phyloP scores from a whole-genome alignment of 2,797 vertebrate genomes.

The Crocodylus rhombifer region DNA sequence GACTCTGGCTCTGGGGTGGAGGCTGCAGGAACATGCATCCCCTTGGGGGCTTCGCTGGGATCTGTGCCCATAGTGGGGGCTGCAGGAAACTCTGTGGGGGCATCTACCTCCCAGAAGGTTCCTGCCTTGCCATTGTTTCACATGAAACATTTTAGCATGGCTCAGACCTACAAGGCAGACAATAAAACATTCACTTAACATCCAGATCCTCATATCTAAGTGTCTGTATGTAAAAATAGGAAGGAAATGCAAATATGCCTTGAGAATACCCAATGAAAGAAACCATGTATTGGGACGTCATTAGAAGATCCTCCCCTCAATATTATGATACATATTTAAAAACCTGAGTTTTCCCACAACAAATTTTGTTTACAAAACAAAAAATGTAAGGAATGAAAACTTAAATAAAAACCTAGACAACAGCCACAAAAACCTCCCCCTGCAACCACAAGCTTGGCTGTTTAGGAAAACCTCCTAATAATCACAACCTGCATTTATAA shows the following conservation, averaged over 20 bases:
- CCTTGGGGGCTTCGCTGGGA: too few species aligned
- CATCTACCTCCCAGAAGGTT: too few species aligned
- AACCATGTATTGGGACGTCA: not conserved
- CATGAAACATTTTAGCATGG: not conserved
- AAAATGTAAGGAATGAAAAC: not conserved
- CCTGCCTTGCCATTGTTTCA: not conserved
- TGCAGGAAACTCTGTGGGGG: too few species aligned
- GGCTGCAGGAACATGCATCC: too few species aligned
- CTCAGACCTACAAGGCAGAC: not conserved
- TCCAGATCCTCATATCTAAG: not conserved
- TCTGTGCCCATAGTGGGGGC: too few species aligned
- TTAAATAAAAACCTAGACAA: too few species aligned
- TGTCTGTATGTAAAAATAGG: not conserved
- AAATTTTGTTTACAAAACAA: not conserved
- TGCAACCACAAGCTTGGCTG: not conserved
- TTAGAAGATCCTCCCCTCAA: not conserved
- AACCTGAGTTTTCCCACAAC: not conserved
- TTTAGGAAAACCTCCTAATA: not conserved
- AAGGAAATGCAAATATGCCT: not conserved
- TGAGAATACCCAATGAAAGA: not conserved
- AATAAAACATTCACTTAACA: not conserved
- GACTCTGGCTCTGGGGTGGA: too few species aligned
- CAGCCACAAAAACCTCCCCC: too few species aligned
- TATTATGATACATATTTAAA: not conserved
- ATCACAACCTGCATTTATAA: not conserved